Base-by-base conservation (phyloP, 2,797 vertebrate species). In the Ambastaia sidthimunki region DNA sequence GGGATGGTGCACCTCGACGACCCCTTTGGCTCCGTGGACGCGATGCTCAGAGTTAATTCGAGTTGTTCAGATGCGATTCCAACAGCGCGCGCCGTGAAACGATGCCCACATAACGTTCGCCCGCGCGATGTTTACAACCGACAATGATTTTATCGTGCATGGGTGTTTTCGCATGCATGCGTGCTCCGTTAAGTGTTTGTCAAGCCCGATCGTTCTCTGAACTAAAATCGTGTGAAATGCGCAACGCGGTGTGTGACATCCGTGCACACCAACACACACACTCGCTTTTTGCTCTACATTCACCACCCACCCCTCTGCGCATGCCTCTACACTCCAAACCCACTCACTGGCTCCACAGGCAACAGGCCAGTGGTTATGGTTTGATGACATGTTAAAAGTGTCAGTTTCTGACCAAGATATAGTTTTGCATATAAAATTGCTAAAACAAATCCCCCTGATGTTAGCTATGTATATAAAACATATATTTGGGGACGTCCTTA, bases 91-190 rank as follows among this genome's bases (percentile, higher is more conserved):
- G 72, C 80, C 84, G 85, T 85, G 47, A 70, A 80, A 72, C 77
- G 90, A 93, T 91, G 90, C 88, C 89, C 91, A 91, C 92, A 93
- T 93, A 92, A 89, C 87, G 90, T 85, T 88, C 88, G 31, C 90
- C 87, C 90, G 88, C 90, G 91, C 91, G 92, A 92, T 92, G 90
- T 89, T 89, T 85, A 85, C 87, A 69, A 86, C 48, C 85, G 82
- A 84, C 73, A 57, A 18, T 28, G 84, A 71, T 52, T 69, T 62
- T 69, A 13, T 3, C 4, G 70, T 52, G 62, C 50, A 47, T 85
- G 23, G 77, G 87, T 62, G 87, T 87, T 25, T 11, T 19, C 41
- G 48, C 34, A 12, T 31, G 60, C 54, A 21, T 62, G 44, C 18
- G 48, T 73, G 7, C 19, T 55, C 54, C 18, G 23, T 70, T 25